A percentile compares a stretch with the other conserved stretches of the same genome.
phyloP scores from a whole-genome alignment of 2,797 vertebrate species.

The Poliocrania exsul region DNA sequence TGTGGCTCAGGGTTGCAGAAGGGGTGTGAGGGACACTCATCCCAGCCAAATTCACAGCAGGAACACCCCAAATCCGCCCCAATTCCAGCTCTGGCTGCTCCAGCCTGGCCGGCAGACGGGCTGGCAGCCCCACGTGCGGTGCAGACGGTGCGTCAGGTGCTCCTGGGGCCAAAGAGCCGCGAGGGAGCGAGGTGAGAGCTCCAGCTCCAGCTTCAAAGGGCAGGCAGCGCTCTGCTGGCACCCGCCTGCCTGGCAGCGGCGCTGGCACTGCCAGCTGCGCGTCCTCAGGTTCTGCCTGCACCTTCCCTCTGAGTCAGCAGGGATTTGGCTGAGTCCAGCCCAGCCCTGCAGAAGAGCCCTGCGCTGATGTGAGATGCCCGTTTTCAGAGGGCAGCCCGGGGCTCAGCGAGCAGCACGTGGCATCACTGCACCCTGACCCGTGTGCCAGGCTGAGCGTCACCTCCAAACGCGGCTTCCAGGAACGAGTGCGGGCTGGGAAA shows the following conservation, averaged over 20 bases:
- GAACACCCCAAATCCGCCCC: not conserved
- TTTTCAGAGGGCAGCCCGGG: accelerated
- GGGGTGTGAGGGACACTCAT: not conserved
- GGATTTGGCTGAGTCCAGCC: not conserved
- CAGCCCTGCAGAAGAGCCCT: not conserved
- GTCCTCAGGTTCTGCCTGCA: not conserved
- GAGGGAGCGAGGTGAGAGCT: not conserved
- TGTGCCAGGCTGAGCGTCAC: accelerated
- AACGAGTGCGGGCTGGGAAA: not conserved
- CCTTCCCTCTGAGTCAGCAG: not conserved
- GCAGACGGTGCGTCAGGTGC: conserved; percentile 8
- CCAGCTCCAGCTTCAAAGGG: not conserved
- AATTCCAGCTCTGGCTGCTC: accelerated
- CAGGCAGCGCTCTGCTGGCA: accelerated
- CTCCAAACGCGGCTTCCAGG: not conserved
- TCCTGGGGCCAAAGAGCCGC: not conserved
- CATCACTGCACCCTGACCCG: accelerated
- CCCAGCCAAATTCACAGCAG: not conserved
- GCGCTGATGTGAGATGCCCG: accelerated
- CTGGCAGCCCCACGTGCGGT: not conserved
- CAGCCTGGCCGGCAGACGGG: not conserved
- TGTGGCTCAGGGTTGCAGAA: accelerated
- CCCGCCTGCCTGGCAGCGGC: not conserved
- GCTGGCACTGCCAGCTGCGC: not conserved
- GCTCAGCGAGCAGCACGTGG: accelerated